Percentiles rank a stretch among this genome's conserved stretches.
Conservation (phyloP, 2,888 invertebrate species). For the Orthosia incerta region DNA sequence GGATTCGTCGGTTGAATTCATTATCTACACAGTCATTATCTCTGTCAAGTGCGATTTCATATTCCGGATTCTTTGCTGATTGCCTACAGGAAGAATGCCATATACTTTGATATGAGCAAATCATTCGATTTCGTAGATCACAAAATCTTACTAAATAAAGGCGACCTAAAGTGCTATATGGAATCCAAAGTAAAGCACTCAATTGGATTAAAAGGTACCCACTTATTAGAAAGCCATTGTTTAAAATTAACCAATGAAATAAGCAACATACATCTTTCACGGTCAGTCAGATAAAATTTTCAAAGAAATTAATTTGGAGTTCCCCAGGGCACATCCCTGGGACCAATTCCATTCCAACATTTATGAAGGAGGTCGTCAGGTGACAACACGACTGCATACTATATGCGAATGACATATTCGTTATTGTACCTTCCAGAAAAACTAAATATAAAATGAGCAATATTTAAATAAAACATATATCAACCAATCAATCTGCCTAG, state of each 20-base stretch:
- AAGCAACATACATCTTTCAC: no score
- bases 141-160: neutral
- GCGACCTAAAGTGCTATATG: neutral
- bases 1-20: no score
- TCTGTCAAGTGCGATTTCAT: slow-evolving; percentile 61
- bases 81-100: neutral
- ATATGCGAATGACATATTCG: no score
- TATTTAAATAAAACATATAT: no score
- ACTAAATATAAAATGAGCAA: no score
- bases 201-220: neutral
- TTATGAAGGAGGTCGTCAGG: no score
- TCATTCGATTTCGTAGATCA: neutral
- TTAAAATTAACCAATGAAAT: neutral
- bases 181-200: neutral
- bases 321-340: neutral
- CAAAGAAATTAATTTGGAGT: neutral
- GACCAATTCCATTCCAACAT: neutral
- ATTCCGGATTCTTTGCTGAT: slow-evolving; percentile 49
- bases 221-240: neutral
- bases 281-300: neutral
- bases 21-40: slow-evolving; percentile 37
- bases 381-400: no score
- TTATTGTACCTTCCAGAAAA: no score
- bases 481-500: no score
- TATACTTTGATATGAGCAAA: neutral